Base-by-base conservation (phyloP, 2,888 invertebrate genomes). In the Eucriotettix oculatus region DNA sequence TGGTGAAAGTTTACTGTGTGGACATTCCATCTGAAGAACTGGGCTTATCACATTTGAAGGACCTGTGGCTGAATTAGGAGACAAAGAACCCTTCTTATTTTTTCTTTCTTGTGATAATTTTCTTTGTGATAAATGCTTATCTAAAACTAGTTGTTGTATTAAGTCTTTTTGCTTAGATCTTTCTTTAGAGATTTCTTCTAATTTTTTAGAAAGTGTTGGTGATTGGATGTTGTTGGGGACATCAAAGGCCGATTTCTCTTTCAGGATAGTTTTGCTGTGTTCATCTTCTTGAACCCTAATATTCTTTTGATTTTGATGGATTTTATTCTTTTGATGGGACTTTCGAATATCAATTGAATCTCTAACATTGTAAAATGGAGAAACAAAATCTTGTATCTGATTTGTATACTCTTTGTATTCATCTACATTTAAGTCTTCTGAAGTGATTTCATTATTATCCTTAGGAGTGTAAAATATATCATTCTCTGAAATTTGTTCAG, bases 101-200 rank as follows among this genome's bases (percentile, higher is more conserved):
- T 29, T 29, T 67, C 78, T 80, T 66, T 80, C 82, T 64, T 65
- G 66, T 14, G 68, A 66, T 11, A 78, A 76, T 66, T 82, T 83
- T 66, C 59, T 84, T 67, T 84, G 82, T 2, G 82, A 80, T 66
- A 82, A 80, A 67, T 89, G 75, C 72, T 87, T 85, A 69, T 86
- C 88, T 79, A 91, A 82, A 58, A 92, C 86, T 73, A 92, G 76
- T 70, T 90, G 85, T 68, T 90, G 83, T 56, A 92, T 87, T 41
- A 91, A 77, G 70, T 85, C 87, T 65, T 90, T 90, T 72, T 91
- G 90, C 69, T 88, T 86, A 52, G 85, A 86, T 60, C 90, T 78
- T 70, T 90, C 89, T 69, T 86, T 82, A 64, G 85, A 84, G 44
- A 91, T 79, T 74, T 87, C 86, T 70, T 89, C 86, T 59, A 87